Conservation (phyloP, 2,797 vertebrate species). For the Xenopus petersii region DNA sequence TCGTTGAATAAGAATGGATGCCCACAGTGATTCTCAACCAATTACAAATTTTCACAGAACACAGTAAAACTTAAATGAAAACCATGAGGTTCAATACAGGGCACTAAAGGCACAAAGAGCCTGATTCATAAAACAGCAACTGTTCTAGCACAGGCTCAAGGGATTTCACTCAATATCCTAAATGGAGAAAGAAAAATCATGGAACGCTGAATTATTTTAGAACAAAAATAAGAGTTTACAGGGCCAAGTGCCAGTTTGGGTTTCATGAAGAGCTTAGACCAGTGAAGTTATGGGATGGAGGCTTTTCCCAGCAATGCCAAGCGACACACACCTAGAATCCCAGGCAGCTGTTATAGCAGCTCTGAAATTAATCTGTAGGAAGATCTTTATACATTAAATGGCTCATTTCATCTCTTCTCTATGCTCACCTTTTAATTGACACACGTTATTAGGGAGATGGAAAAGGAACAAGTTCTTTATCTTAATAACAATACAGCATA, state of each 20-base stretch:
- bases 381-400: not conserved
- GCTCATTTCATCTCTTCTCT: not conserved
- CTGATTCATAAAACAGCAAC: slow-evolving; percentile 69
- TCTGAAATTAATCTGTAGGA: not conserved
- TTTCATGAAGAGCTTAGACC: slow-evolving; percentile 47
- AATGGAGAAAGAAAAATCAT: slow-evolving; percentile 46
- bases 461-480: slow-evolving; percentile 7
- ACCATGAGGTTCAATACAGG: slow-evolving; percentile 85
- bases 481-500: slow-evolving; percentile 4
- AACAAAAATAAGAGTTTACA: slow-evolving; percentile 50
- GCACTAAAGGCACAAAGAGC: slow-evolving; percentile 77
- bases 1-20: slow-evolving; percentile 80
- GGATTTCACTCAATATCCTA: slow-evolving; percentile 60
- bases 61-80: slow-evolving; percentile 77
- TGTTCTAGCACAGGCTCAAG: slow-evolving; percentile 37
- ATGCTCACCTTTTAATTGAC: not conserved
- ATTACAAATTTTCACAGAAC: slow-evolving; percentile 83
- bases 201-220: slow-evolving; percentile 46
- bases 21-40: slow-evolving; percentile 84
- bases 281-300: slow-evolving; percentile 27
- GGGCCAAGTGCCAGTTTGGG: slow-evolving; percentile 48
- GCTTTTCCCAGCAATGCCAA: slow-evolving; percentile 41
- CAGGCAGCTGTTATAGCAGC: no score
- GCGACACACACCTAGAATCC: no score
- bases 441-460: not conserved